Conservation (phyloP, 2,888 invertebrate genomes). For the Oasisia sp. region DNA sequence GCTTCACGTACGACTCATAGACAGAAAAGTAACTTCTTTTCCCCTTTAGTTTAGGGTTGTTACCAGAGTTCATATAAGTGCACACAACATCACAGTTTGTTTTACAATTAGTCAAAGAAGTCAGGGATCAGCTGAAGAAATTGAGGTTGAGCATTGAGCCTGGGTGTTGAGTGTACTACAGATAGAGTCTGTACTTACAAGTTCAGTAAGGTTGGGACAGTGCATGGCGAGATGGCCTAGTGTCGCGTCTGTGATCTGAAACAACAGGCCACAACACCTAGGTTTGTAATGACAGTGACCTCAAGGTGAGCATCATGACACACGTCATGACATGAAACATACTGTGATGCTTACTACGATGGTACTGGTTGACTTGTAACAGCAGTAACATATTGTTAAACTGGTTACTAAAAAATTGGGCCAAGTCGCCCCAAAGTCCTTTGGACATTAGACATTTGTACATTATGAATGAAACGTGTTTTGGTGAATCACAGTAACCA, state of each 20-base stretch:
- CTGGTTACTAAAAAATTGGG: no score
- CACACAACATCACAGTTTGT: neutral
- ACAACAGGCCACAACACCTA: conserved; percentile 25
- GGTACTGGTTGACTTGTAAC: no score
- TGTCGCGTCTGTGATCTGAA: conserved; percentile 89
- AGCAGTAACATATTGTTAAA: no score
- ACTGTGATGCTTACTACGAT: no score
- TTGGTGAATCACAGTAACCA: no score
- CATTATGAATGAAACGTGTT: no score
- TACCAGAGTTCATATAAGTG: neutral
- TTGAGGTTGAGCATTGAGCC: neutral
- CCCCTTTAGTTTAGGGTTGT: conserved; percentile 19
- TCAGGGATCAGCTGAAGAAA: neutral
- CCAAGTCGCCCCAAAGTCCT: no score
- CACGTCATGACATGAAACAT: no score
- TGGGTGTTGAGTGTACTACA: neutral
- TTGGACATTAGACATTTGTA: no score
- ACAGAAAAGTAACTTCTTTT: conserved; percentile 3
- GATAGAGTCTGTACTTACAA: conserved; percentile 76
- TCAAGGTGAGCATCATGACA: no score
- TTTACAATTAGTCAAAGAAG: conserved; percentile 7
- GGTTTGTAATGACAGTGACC: neutral
- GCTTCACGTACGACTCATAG: neutral
- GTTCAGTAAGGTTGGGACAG: conserved; percentile 92
- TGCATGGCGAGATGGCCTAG: conserved; percentile 92